Evolutionary conservation across 2,888 invertebrate genomes (phyloP).

Genomic region (Dryobotodes eremita): DNA sequence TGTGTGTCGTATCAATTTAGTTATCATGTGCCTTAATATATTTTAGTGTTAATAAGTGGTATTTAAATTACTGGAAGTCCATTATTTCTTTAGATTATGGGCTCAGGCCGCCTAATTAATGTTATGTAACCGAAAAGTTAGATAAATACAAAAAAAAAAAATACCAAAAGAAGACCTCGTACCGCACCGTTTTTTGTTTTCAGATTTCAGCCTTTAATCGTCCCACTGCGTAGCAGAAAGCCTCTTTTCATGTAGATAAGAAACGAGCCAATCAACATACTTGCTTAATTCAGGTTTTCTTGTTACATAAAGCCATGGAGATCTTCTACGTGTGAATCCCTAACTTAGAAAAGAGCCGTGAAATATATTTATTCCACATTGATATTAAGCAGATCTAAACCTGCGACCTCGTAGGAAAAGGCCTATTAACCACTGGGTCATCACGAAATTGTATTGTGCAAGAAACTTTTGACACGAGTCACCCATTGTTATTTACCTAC

Average conservation of each 20-base stretch:
- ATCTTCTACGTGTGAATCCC: not conserved
- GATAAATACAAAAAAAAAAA: not conserved
- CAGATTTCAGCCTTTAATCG: not conserved
- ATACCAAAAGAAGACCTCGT: not conserved
- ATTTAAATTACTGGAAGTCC: not conserved
- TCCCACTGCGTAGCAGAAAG: not conserved
- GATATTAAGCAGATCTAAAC: not conserved
- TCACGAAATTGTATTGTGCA: not conserved
- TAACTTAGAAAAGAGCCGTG: not conserved
- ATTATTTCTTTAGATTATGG: not conserved
- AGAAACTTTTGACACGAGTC: slow-evolving; percentile 48
- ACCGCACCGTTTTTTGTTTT: not conserved
- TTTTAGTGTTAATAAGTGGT: not conserved
- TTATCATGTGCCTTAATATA: not conserved
- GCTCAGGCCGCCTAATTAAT: not conserved
- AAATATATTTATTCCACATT: too few relatives aligned
- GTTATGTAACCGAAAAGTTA: not conserved
- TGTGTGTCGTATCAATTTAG: not conserved
- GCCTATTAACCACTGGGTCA: not conserved
- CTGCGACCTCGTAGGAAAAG: not conserved
- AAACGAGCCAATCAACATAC: not conserved
- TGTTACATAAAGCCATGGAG: not conserved
- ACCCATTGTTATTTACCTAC: slow-evolving; percentile 47
- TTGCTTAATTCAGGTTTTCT: not conserved
- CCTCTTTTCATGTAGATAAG: not conserved